Evolutionary conservation across 2,113 vertebrate genomes (phyloP).

Genomic region (Carlito syrichta): DNA sequence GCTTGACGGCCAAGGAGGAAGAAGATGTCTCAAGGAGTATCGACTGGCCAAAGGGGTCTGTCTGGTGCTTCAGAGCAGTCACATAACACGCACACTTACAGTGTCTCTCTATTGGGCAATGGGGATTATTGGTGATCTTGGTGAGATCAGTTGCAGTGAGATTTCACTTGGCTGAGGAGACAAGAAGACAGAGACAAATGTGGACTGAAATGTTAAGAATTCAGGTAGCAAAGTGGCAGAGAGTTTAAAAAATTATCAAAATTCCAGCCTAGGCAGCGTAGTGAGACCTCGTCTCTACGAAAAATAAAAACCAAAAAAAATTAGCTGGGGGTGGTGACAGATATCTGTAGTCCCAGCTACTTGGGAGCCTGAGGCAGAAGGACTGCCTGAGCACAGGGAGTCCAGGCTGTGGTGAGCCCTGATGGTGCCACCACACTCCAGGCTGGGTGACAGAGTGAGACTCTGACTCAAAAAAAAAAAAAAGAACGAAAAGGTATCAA

Average conservation of each 20-base stretch:
- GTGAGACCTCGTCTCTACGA: too few species aligned
- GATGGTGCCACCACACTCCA: too few species aligned
- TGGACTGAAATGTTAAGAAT: neutral
- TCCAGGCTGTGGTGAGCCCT: too few species aligned
- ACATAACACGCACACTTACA: neutral
- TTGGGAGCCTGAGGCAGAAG: too few species aligned
- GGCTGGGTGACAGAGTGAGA: too few species aligned
- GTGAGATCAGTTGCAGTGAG: neutral
- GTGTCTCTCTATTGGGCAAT: neutral
- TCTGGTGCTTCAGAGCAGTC: neutral
- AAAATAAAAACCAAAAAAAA: too few species aligned
- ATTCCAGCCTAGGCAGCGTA: too few species aligned
- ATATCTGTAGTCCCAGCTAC: too few species aligned
- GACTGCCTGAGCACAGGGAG: too few species aligned
- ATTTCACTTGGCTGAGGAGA: neutral
- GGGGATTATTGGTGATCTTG: neutral
- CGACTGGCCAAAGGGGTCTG: neutral
- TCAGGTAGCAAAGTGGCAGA: neutral
- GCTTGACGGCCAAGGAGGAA: neutral
- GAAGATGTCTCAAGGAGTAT: neutral
- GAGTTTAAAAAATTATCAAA: too few species aligned
- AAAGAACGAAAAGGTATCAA: neutral
- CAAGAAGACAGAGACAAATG: neutral
- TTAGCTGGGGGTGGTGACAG: too few species aligned
- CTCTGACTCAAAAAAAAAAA: too few species aligned